A percentile compares a stretch with the other conserved stretches of the same genome.
Evolutionary conservation across 2,113 vertebrate genomes (phyloP).

Genomic region (Verasper variegatus): DNA sequence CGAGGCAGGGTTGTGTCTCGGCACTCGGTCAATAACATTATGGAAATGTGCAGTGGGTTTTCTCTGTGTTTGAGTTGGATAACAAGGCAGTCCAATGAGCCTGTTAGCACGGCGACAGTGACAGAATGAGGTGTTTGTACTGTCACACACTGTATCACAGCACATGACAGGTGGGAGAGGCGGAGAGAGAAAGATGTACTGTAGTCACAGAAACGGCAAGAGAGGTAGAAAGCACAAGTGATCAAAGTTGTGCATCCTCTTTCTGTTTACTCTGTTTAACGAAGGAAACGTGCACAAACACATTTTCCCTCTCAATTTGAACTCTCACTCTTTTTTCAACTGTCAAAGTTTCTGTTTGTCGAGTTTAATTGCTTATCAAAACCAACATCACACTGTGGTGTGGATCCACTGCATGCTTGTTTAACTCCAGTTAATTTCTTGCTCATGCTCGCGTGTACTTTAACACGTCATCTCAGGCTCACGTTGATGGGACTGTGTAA

Average conservation of each 20-base stretch:
- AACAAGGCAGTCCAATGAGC: constrained; percentile 65
- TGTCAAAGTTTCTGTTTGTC: constrained; percentile 42
- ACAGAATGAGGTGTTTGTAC: constrained; percentile 72
- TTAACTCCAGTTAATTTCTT: constrained; percentile 16
- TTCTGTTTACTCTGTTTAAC: constrained; percentile 30
- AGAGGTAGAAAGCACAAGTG: background rate
- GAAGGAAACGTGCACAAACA: constrained; percentile 46
- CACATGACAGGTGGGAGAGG: background rate
- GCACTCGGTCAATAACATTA: constrained; percentile 76
- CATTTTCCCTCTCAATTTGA: background rate
- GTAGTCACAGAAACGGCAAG: constrained; percentile 19
- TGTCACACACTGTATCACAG: constrained; percentile 59
- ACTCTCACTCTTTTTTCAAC: background rate
- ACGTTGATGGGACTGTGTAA: constrained; percentile 1
- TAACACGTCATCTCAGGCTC: background rate
- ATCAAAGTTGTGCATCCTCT: constrained; percentile 51
- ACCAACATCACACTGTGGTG: constrained; percentile 13
- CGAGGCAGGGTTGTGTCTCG: constrained; percentile 37
- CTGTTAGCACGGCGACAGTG: constrained; percentile 63
- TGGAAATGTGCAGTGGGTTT: constrained; percentile 69
- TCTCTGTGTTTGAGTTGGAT: constrained; percentile 72
- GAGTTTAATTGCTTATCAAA: constrained; percentile 46
- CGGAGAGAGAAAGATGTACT: constrained; percentile 14
- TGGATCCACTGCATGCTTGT: constrained; percentile 11
- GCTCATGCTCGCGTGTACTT: background rate